Evolutionary conservation across 2,888 invertebrate genomes (phyloP), one percentile per base, ranked within the genome.

Genomic region (Diachrysia chrysitis): DNA sequence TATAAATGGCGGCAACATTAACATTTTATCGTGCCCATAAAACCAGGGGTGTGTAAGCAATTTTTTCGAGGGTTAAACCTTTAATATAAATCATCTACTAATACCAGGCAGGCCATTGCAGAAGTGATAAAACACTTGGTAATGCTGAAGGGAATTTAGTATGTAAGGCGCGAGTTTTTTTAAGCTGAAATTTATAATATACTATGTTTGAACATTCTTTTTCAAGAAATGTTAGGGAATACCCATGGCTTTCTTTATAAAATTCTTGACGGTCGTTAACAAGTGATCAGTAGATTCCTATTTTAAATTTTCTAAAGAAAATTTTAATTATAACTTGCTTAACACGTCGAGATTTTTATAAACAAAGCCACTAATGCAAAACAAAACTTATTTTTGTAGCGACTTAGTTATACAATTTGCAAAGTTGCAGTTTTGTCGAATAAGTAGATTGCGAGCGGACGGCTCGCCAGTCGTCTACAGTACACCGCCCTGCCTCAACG

Each of bases 11-110:
- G 58, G 25, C 35, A 59, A 60, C 61, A 76, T 83, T 78, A 81
- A 69, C 61, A 65, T 83, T 78, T 72, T 83, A 78, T 78, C 76
- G 66, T 66, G 37, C 63, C 62, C 62, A 48, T 68, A 81, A 71
- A 82, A 69, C 58, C 42, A 57, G 57, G 69, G 66, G 60, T 32
- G 57, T 76, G 76, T 71, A 72, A 80, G 84, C 81, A 78, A 83
- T 84, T 78, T 42, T 79, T 82, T 79, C 72, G 65, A 56, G 64
- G 75, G 83, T 69, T 83, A 72, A 76, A 71, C 75, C 65, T 72
- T 59, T 63, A 66, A 25, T 37, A 82, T 83, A 83, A 76, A 84
- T 83, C 84, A 83, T 84, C 68, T 65, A 58, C 69, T 80, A 76
- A 84, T 83, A 78, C 83, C 60, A n/a, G n/a, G n/a, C n/a, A n/a